Conservation (phyloP, 2,113 vertebrate genomes). For the Gallinago jamesoni region DNA sequence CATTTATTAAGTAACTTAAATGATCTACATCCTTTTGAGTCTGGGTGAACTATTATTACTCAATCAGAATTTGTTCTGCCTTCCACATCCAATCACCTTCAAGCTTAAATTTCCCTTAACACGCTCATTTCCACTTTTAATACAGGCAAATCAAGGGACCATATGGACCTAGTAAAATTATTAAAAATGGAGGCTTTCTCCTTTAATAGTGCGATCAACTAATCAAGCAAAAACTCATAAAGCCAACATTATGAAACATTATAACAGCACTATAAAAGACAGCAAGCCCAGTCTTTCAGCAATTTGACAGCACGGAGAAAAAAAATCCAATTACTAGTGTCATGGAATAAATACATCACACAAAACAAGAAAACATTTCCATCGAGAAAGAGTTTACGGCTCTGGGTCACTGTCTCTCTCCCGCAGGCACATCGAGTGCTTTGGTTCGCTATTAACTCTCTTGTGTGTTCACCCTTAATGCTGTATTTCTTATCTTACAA, state of each 20-base stretch:
- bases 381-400: background rate
- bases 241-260: background rate
- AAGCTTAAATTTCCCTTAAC: conserved; percentile 46
- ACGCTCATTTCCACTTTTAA: conserved; percentile 9
- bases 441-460: conserved; percentile 12
- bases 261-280: background rate
- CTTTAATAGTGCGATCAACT: background rate
- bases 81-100: conserved; percentile 39
- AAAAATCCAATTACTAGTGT: background rate
- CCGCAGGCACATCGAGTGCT: background rate
- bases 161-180: background rate
- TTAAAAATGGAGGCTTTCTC: background rate
- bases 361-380: background rate
- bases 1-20: background rate
- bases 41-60: background rate
- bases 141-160: background rate
- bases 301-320: background rate
- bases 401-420: background rate
- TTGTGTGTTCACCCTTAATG: background rate
- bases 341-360: background rate
- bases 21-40: background rate
- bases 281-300: background rate
- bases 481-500: conserved; percentile 55
- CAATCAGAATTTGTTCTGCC: conserved; percentile 32
- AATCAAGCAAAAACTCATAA: background rate